A percentile compares a stretch with the other conserved stretches of the same genome.
phyloP scores from a whole-genome alignment of 2,888 invertebrate species.

The Drosophila robusta region DNA sequence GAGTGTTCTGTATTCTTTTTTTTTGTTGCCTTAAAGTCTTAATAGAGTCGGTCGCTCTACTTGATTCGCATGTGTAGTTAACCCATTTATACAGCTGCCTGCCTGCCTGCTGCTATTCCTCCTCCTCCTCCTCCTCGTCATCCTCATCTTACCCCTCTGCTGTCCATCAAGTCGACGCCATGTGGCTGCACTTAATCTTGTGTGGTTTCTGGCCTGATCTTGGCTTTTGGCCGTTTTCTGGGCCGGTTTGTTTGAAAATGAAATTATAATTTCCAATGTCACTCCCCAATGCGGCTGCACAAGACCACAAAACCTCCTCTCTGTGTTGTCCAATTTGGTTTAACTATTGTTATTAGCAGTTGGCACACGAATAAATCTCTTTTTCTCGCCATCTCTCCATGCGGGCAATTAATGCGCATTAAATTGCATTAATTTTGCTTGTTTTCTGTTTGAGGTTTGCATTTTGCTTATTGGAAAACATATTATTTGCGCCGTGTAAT shows the following conservation, averaged over 20 bases:
- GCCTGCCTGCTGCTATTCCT: no score
- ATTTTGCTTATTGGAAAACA: conserved; percentile 13
- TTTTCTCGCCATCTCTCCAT: conserved; percentile 11
- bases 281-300: conserved; percentile 19
- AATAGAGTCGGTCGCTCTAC: conserved; percentile 32
- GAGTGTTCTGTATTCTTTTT: conserved; percentile 6
- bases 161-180: conserved; percentile 31
- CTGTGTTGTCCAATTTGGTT: conserved; percentile 48
- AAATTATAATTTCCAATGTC: conserved; percentile 61
- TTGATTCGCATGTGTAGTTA: conserved; percentile 47
- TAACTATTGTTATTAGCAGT: conserved; percentile 57
- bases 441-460: conserved; percentile 19
- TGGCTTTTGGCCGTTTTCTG: conserved; percentile 14
- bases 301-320: conserved; percentile 11
- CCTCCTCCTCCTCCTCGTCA: background rate
- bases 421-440: conserved; percentile 37
- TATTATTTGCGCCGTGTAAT: background rate
- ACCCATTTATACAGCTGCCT: conserved; percentile 59
- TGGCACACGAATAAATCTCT: conserved; percentile 27
- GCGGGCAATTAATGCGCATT: conserved; percentile 28
- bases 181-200: conserved; percentile 38
- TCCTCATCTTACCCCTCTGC: background rate
- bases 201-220: conserved; percentile 17
- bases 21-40: conserved; percentile 26
- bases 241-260: conserved; percentile 47